Base-by-base conservation (phyloP, 2,113 vertebrate genomes). In the Antigone vipio region DNA sequence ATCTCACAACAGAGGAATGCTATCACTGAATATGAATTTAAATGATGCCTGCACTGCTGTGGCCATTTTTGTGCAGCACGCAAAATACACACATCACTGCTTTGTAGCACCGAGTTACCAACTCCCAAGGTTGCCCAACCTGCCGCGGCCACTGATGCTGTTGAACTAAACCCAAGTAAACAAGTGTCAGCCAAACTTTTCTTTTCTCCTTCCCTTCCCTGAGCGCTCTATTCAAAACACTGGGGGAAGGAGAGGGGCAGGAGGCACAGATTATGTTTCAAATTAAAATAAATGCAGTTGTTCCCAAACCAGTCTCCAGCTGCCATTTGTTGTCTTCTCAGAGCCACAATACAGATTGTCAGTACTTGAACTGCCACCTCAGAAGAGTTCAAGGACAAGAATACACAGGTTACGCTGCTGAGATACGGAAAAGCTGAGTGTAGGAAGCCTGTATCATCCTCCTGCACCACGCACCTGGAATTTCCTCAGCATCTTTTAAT, bases 241-340 rank as follows among this genome's bases (percentile, higher is more conserved):
- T 3, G 38, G 6, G 42, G 22, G n/a, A 89, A 74, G 22, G 21
- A 63, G 72, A 91, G 35, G 40, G 52, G 77, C 58, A 95, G 89
- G 59, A 88, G 88, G 58, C 76, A 63, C 34, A 93, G 93, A 91
- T 96, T 95, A 88, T 52, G 45, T 95, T 97, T 81, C 77, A 19
- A 91, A 79, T 55, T 29, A 93, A 94, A 96, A 97, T 81, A 96
- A 93, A 96, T 47, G 79, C 52, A 45, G 89, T 87, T 91, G 92
- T 62, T 80, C 85, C 74, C 87, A 84, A 95, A 82, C 14, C 72
- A 74, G 69, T 23, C 84, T 95, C 72, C 92, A 95, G 93, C 78
- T 96, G 94, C 75, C 68, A 38, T 92, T 84, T 92, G 81, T 87
- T 91, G 76, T 90, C 91, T 75, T 95, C 88, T 89, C 2, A 2